Evolutionary conservation across 2,888 invertebrate species (phyloP).

Genomic region (Endotricha flammealis): DNA sequence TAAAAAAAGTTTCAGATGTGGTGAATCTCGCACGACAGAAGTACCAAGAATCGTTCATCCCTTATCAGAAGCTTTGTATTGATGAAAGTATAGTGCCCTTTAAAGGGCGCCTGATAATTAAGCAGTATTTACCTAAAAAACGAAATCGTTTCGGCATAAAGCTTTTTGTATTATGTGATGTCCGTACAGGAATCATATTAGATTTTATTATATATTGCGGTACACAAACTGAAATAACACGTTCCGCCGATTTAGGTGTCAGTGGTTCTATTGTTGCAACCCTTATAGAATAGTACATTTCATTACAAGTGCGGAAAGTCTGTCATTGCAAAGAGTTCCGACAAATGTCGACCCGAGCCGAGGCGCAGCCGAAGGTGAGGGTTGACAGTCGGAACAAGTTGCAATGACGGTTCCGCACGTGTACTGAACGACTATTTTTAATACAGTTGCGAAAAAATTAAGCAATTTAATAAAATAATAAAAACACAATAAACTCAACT

Average conservation of each 20-base stretch:
- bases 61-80: slow-evolving; percentile 19
- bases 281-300: too few relatives aligned
- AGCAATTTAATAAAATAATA: too few relatives aligned
- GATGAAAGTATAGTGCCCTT: slow-evolving; percentile 27
- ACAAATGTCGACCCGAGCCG: too few relatives aligned
- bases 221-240: slow-evolving; percentile 13
- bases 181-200: slow-evolving; percentile 20
- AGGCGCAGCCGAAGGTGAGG: too few relatives aligned
- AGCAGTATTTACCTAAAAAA: slow-evolving; percentile 25
- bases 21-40: slow-evolving; percentile 19
- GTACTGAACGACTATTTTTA: too few relatives aligned
- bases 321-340: too few relatives aligned
- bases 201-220: slow-evolving; percentile 26
- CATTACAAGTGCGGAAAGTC: too few relatives aligned
- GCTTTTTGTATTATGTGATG: slow-evolving; percentile 25
- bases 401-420: too few relatives aligned
- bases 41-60: slow-evolving; percentile 17
- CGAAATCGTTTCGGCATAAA: slow-evolving; percentile 23
- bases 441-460: too few relatives aligned
- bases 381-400: too few relatives aligned
- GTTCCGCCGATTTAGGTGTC: background rate
- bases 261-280: slow-evolving; percentile 9
- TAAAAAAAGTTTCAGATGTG: slow-evolving; percentile 2
- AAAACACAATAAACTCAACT: too few relatives aligned
- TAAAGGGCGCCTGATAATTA: slow-evolving; percentile 21